Evolutionary conservation across 2,888 invertebrate species (phyloP).

Genomic region (Baccha elongata): DNA sequence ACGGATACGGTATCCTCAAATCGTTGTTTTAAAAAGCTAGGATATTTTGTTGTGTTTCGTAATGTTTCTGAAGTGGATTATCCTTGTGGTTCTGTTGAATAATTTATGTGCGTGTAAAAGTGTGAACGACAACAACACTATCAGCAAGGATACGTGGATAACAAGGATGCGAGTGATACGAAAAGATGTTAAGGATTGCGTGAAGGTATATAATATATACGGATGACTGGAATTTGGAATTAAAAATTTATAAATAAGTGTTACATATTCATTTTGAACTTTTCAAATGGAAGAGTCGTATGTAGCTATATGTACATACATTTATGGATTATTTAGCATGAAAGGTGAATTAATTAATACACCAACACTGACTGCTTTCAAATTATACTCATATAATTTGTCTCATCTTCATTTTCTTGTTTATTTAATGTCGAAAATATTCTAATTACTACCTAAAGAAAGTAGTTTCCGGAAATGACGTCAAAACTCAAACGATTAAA

Average conservation of each 20-base stretch:
- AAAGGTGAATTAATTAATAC: background rate
- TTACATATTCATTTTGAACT: slow-evolving; percentile 48
- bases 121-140: slow-evolving; percentile 39
- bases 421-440: too few species aligned
- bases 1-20: slow-evolving; percentile 27
- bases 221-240: slow-evolving; percentile 24
- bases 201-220: too few species aligned
- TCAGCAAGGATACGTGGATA: slow-evolving; percentile 74
- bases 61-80: slow-evolving; percentile 64
- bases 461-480: too few species aligned
- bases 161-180: slow-evolving; percentile 75
- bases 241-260: slow-evolving; percentile 47
- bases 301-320: background rate
- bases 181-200: slow-evolving; percentile 76
- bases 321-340: slow-evolving; percentile 7
- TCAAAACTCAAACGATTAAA: too few species aligned
- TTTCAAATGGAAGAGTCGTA: slow-evolving; percentile 11
- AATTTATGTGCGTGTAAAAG: slow-evolving; percentile 61
- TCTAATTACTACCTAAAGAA: too few species aligned
- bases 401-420: too few species aligned
- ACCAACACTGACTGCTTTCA: too few species aligned
- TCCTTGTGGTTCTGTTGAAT: slow-evolving; percentile 60
- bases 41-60: slow-evolving; percentile 22
- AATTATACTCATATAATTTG: too few species aligned
- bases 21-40: background rate